Evolutionary conservation across 2,113 vertebrate species (phyloP), one percentile per base, ranked within the genome.

Genomic region (Cyphomyrus plagiostoma): DNA sequence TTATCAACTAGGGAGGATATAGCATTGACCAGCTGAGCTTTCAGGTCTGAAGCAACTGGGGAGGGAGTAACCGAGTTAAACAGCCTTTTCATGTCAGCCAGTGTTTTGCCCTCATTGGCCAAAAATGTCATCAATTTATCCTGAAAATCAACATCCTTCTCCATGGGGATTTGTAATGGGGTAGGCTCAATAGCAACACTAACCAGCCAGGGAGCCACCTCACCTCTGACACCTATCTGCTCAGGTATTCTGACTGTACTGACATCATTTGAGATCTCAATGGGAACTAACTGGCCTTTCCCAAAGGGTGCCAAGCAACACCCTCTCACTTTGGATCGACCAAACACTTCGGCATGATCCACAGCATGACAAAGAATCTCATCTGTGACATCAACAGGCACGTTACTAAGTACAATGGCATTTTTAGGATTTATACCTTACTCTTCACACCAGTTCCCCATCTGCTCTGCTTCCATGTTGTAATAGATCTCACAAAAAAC

Each of bases 71-170:
- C 11, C 7, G 26, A 39, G 48, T 48, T 85, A 10, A 84, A 6
- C 45, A 90, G 19, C 35, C 56, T 88, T 74, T 21, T 77, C 48
- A 90, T 35, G 53, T 90, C 88, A 46, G 26, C 50, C 35, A 90
- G 3, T 17, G 82, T 77, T 35, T 89, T 90, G 5, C 82, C 82
- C 62, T 80, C 83, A 86, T 89, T 26, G 23, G 10, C 48, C n/a
- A 90, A 30, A 15, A 89, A 77, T n/a, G 46, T 42, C 46, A 70
- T 19, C 35, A 89, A 48, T n/a, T 90, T 90, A 4, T 17, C 19
- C 5, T 53, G 21, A 53, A 90, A 90, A n/a, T 39, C 87, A 39
- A 13, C 56, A 35, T 23, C 58, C 26, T 17, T 35, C n/a, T 39
- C 58, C 3, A 13, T 23, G n/a, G 70, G 30, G 21, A 35, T 4